Base-by-base conservation (phyloP, 2,797 vertebrate species). In the Oceanodroma leucorhoa region DNA sequence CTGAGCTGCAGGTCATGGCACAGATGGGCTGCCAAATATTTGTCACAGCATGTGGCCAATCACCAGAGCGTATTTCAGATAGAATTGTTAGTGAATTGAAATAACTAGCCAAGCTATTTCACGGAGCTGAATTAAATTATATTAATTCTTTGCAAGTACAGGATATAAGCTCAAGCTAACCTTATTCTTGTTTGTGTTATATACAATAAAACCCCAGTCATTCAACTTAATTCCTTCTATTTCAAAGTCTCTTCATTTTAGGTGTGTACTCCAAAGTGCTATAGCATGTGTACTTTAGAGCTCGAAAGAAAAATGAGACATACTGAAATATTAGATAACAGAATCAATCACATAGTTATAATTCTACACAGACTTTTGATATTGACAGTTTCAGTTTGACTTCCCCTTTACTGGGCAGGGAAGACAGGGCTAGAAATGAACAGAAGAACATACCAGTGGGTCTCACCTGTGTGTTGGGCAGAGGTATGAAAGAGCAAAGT, bases 11-110 rank as follows among this genome's bases (percentile, higher is more conserved):
- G 90, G 89, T 94, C 55, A 54, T 29, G 46, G 80, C 67, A 64
- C 58, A 73, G 54, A 90, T 41, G 65, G 61, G 66, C 66, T 83
- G 76, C 65, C 86, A 96, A 94, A 58, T 81, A 80, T 65, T 96
- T 94, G 66, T 88, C 70, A 71, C 26, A 87, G 51, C 32, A 27
- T 62, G 76, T 38, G 41, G n/a, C 29, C 32, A 54, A 83, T 81
- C 50, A 94, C 14, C 9, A 45, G 20, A 30, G 18, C 51, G 9
- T 48, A 64, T 93, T 96, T 83, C 54, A 86, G 48, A 51, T 24
- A 90, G 70, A 91, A 66, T 41, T 82, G 43, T n/a, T 79, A 79
- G 14, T 54, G 80, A 96, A 85, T 41, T 14, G 36, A 24, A 38
- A 80, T 76, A 94, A 80, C 50, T 14, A 55, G 13, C 29, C 54